A percentile compares a stretch with the other conserved stretches of the same genome.
phyloP scores from a whole-genome alignment of 2,797 vertebrate genomes.

The Philypnodon macrostomus region DNA sequence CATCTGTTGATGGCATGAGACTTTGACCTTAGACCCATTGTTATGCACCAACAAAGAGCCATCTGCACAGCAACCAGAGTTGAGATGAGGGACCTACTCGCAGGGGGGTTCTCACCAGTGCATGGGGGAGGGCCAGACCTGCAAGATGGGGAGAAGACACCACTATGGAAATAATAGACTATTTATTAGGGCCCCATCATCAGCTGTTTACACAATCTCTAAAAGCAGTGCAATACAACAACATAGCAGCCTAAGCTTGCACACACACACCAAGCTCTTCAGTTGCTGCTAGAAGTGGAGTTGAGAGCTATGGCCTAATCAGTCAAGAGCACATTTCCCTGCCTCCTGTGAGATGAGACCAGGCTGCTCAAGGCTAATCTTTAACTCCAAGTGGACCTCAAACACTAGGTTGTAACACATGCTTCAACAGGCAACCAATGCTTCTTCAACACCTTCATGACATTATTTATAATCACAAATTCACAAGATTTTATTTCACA shows the following conservation, averaged over 20 bases:
- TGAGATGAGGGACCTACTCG: conserved; percentile 65
- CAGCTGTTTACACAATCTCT: conserved; percentile 14
- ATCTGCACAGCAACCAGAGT: conserved; percentile 81
- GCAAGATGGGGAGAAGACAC: conserved; percentile 38
- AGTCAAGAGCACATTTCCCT: conserved; percentile 71
- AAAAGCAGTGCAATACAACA: conserved; percentile 12
- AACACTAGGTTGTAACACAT: conserved; percentile 7
- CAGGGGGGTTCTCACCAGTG: conserved; percentile 30
- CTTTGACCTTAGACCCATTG: conserved; percentile 78
- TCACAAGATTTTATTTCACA: no score
- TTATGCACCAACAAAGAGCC: conserved; percentile 82
- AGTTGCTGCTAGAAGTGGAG: conserved; percentile 56
- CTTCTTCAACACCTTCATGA: no score
- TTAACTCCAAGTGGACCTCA: conserved; percentile 46
- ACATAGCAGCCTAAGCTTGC: conserved; percentile 14
- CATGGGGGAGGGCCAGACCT: conserved; percentile 35
- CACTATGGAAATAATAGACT: conserved; percentile 29
- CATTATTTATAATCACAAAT: no score
- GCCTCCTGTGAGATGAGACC: conserved; percentile 46
- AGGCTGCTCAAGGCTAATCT: conserved; percentile 62
- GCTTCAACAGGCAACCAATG: conserved; percentile 1
- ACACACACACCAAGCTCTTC: conserved; percentile 13
- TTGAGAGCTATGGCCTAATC: conserved; percentile 63
- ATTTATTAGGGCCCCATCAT: conserved; percentile 29
- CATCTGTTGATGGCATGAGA: conserved; percentile 65